Percentiles rank a stretch among this genome's conserved stretches.
These are phyloP conservation scores for Sebastes baramenuke DNA, from an alignment of 2,797 vertebrate genomes.

Conservation along the genomic window DNA sequence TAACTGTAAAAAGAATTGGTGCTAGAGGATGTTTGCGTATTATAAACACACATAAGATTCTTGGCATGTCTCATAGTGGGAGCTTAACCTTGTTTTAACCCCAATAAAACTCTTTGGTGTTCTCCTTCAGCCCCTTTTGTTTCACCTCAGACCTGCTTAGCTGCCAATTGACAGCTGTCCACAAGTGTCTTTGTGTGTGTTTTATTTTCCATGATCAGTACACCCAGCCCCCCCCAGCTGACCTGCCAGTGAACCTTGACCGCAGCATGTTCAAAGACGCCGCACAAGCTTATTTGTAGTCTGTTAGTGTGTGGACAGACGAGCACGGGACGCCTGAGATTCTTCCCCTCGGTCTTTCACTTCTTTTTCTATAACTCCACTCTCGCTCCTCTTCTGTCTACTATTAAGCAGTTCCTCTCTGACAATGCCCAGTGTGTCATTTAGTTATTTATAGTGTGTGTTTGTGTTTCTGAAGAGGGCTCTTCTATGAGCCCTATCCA, in stretches of 20 bases:
- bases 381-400: not conserved
- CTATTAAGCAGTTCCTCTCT: not conserved
- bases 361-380: not conserved
- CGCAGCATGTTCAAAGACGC: slow-evolving; percentile 50
- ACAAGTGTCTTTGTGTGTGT: slow-evolving; percentile 48
- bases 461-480: slow-evolving; percentile 57
- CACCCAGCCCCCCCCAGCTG: slow-evolving; percentile 23
- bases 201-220: slow-evolving; percentile 39
- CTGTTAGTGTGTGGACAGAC: slow-evolving; percentile 10
- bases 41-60: slow-evolving; percentile 20
- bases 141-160: slow-evolving; percentile 58
- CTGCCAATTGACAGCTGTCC: slow-evolving; percentile 66
- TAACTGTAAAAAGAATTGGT: slow-evolving; percentile 12
- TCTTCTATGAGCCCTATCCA: slow-evolving; percentile 67
- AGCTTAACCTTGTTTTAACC: slow-evolving; percentile 66
- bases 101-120: slow-evolving; percentile 85
- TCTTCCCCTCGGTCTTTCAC: not conserved
- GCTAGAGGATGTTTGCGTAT: slow-evolving; percentile 9
- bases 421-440: slow-evolving; percentile 7
- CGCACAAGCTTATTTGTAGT: slow-evolving; percentile 38
- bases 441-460: slow-evolving; percentile 52
- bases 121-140: slow-evolving; percentile 45
- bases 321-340: slow-evolving; percentile 29
- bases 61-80: not conserved
- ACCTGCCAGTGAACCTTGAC: slow-evolving; percentile 63